A percentile compares a stretch with the other conserved stretches of the same genome.
phyloP scores from a whole-genome alignment of 2,797 vertebrate species.

The Diplodus puntazzo region DNA sequence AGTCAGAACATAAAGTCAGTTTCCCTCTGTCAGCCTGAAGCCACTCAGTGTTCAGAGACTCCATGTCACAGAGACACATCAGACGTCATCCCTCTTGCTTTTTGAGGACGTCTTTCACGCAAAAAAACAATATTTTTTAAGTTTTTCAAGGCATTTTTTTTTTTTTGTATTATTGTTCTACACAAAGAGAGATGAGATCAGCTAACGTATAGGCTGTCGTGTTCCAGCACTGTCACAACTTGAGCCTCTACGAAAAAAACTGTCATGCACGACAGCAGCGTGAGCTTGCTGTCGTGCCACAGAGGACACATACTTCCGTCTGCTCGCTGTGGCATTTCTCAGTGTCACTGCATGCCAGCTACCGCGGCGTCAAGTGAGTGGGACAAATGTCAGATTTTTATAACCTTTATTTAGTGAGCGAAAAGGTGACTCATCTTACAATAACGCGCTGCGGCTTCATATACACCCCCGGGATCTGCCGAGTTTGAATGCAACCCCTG shows the following conservation, averaged over 20 bases:
- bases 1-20: constrained; percentile 29
- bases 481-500: constrained; percentile 1
- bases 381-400: constrained; percentile 67
- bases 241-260: background rate
- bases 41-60: constrained; percentile 33
- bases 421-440: constrained; percentile 42
- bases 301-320: constrained; percentile 26
- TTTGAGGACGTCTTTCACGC: constrained; percentile 8
- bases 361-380: constrained; percentile 36
- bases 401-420: constrained; percentile 59
- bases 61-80: constrained; percentile 15
- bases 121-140: background rate
- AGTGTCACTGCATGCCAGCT: constrained; percentile 55
- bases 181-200: background rate
- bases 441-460: constrained; percentile 16
- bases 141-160: background rate
- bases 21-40: constrained; percentile 39
- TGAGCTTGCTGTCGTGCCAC: constrained; percentile 54
- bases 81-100: constrained; percentile 24
- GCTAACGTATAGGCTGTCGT: constrained; percentile 31
- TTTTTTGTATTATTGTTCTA: background rate
- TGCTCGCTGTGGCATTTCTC: constrained; percentile 60
- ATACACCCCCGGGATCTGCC: background rate
- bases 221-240: constrained; percentile 20
- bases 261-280: constrained; percentile 1